Evolutionary conservation across 2,797 vertebrate species (phyloP).

Genomic region (Melanotaenia parkinsoni): DNA sequence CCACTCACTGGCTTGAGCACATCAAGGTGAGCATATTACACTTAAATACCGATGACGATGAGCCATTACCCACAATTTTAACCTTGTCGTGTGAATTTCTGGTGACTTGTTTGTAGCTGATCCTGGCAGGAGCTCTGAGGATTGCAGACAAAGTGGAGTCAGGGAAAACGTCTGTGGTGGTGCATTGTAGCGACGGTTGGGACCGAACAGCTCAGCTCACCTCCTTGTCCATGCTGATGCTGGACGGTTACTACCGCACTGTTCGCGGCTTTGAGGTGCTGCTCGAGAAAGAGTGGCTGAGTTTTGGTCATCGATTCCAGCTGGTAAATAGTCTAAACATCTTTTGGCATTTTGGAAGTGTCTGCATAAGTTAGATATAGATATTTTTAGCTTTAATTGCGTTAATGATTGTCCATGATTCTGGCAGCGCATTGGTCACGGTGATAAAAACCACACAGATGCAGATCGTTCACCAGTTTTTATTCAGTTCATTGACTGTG

Average conservation of each 20-base stretch:
- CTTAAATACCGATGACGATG: not conserved
- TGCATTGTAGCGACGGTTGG: constrained; percentile 98
- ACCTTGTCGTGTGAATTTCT: constrained; percentile 7
- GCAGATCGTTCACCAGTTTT: constrained; percentile 96
- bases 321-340: constrained; percentile 82
- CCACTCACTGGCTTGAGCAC: constrained; percentile 98
- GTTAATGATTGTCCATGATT: constrained; percentile 21
- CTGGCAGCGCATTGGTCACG: constrained; percentile 93
- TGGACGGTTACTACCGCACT: constrained; percentile 93
- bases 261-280: constrained; percentile 93
- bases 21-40: constrained; percentile 88
- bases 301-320: constrained; percentile 96
- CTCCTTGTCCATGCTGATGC: constrained; percentile 94
- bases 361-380: not conserved
- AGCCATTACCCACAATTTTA: not conserved
- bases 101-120: constrained; percentile 79
- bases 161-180: constrained; percentile 94
- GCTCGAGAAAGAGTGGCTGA: constrained; percentile 97
- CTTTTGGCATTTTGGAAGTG: not conserved
- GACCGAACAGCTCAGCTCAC: constrained; percentile 96
- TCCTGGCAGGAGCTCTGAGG: constrained; percentile 92
- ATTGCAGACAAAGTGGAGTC: constrained; percentile 97
- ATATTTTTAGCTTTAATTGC: not conserved
- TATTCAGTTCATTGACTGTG: constrained; percentile 96
- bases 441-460: constrained; percentile 96